Evolutionary conservation across 2,888 invertebrate species (phyloP), one percentile per base, ranked within the genome.

Genomic region (Papilio protenor): DNA sequence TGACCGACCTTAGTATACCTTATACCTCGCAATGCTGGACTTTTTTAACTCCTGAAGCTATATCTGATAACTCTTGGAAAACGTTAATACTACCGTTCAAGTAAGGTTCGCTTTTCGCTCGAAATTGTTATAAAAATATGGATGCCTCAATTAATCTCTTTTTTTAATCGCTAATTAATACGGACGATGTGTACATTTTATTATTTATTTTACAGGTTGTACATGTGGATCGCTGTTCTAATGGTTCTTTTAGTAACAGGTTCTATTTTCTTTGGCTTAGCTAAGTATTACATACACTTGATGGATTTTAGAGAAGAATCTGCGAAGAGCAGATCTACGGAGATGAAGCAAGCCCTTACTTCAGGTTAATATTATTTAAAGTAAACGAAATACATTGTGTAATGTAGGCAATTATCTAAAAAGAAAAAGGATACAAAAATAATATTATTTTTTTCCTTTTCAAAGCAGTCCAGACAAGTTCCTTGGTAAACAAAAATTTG

Each of bases 11-110:
- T 59, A 97, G 97, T 75, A 94, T 96, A 71, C 97, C 98, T 0
- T 98, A 98, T 81, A 97, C 96, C n/a, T 96, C 97, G 0, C 97
- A 98, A 86, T 98, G 98, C 85, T 95, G 98, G 84, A 98, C 98
- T 0, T 98, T 98, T 85, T 88, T 98, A 23, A 98, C 98, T 0
- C 98, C 98, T 0, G 98, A 98, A 90, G 96, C 97, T 0, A 92
- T 97, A 23, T 96, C 96, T 1, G 97, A 98, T 86, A 97, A 97
- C 84, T 97, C 98, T 1, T 98, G 98, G 98, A 97, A 97, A 88
- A 97, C 98, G 0, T 92, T 98, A 11, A 96, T 98, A 84, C 91
- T 97, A 82, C 98, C 98, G 1, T 98, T 98, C 85, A 96, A 95
- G 97, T 97, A 92, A 90, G 91, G 86, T 8, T 47, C 11, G 12